Percentiles rank a stretch among this genome's conserved stretches.
phyloP scores from a whole-genome alignment of 2,888 invertebrate genomes.

The Neocrepidodera transversa region DNA sequence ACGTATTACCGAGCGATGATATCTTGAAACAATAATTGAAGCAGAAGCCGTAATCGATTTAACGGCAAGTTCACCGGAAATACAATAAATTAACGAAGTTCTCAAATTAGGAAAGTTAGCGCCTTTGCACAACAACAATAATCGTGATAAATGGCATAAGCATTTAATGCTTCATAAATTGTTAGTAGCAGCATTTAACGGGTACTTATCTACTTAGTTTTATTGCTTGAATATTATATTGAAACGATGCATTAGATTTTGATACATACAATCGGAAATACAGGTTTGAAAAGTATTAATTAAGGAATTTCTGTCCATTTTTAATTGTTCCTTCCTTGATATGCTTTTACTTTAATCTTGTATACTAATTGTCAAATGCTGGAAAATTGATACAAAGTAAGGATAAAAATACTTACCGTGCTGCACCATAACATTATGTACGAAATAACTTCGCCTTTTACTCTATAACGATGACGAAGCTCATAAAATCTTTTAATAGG shows the following conservation, averaged over 20 bases:
- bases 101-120: conserved; percentile 37
- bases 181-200: conserved; percentile 12
- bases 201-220: conserved; percentile 10
- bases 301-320: no score
- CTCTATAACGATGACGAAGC: not conserved
- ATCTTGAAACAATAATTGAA: conserved; percentile 31
- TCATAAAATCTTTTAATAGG: conserved; percentile 7
- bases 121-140: conserved; percentile 36
- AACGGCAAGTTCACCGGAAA: conserved; percentile 31
- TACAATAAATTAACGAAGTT: conserved; percentile 38
- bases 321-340: no score
- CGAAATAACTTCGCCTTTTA: no score
- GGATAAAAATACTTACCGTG: no score
- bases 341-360: no score
- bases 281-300: no score
- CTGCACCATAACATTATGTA: no score
- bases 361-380: no score
- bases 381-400: no score
- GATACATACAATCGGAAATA: no score
- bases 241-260: not conserved
- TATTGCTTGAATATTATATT: not conserved
- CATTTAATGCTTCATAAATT: conserved; percentile 28
- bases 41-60: conserved; percentile 34
- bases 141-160: conserved; percentile 32
- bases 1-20: conserved; percentile 15